Evolutionary conservation across 2,797 vertebrate genomes (phyloP).

Genomic region (Serranus cabrilla): DNA sequence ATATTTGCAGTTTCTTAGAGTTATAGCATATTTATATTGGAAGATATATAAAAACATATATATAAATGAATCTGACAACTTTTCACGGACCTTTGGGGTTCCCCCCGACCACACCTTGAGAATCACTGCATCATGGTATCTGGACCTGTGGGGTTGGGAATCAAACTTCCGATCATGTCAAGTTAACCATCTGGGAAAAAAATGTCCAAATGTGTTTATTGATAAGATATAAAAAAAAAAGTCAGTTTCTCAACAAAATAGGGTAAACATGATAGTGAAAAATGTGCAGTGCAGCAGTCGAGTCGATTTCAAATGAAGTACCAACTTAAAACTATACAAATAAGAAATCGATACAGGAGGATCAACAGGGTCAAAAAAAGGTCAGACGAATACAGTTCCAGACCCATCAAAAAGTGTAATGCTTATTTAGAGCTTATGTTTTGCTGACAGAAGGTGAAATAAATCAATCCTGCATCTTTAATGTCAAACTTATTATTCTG

Average conservation of each 20-base stretch:
- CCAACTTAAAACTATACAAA: neutral
- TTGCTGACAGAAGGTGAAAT: constrained; percentile 8
- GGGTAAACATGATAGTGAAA: neutral
- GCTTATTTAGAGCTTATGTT: neutral
- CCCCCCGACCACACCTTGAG: too few species aligned
- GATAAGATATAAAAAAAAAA: neutral
- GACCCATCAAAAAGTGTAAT: neutral
- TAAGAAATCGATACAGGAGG: neutral
- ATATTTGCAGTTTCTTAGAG: too few species aligned
- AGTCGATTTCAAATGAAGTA: neutral
- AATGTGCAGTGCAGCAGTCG: neutral
- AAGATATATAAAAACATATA: too few species aligned
- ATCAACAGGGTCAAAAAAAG: neutral
- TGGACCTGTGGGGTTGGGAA: neutral
- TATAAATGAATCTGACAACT: too few species aligned
- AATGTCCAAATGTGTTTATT: neutral
- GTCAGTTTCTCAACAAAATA: neutral
- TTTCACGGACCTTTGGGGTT: too few species aligned
- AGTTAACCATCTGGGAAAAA: neutral
- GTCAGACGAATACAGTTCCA: neutral
- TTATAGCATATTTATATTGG: too few species aligned
- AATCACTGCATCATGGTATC: neutral
- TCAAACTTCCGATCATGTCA: neutral
- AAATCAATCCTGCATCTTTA: constrained; percentile 8
- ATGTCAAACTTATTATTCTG: constrained; percentile 24